phyloP scores from a whole-genome alignment of 2,797 vertebrate genomes.

The Aplochiton taeniatus region DNA sequence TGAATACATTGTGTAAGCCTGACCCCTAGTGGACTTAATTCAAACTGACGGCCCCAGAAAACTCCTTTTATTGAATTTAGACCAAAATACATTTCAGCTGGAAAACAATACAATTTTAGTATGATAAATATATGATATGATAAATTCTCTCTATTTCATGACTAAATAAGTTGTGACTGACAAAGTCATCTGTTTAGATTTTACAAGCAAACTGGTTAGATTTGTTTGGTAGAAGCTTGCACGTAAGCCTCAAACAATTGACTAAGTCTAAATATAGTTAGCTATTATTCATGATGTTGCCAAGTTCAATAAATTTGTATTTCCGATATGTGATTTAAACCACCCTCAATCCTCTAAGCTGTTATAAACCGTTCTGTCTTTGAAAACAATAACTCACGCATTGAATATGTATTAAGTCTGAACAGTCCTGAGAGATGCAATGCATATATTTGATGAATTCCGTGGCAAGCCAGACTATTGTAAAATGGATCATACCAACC shows the following conservation, averaged over 20 bases:
- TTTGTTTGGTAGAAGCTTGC: background rate
- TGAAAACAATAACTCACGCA: conserved; percentile 62
- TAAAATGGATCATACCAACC: conserved; percentile 65
- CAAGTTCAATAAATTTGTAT: conserved; percentile 51
- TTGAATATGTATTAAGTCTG: conserved; percentile 57
- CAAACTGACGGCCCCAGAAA: background rate
- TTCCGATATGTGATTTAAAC: conserved; percentile 47
- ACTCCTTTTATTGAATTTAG: too few species aligned
- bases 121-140: too few species aligned
- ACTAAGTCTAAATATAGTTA: conserved; percentile 46
- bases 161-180: too few species aligned
- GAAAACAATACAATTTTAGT: too few species aligned
- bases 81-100: too few species aligned
- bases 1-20: conserved; percentile 66
- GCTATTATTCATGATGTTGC: conserved; percentile 56
- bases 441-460: conserved; percentile 59
- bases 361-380: conserved; percentile 41
- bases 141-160: too few species aligned
- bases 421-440: conserved; percentile 52
- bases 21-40: conserved; percentile 75
- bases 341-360: conserved; percentile 51
- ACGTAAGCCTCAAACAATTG: background rate
- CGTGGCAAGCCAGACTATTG: conserved; percentile 39
- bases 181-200: too few species aligned
- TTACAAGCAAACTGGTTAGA: too few species aligned